Evolutionary conservation across 2,113 vertebrate species (phyloP), one percentile per base, ranked within the genome.

Genomic region (Eidolon helvum): DNA sequence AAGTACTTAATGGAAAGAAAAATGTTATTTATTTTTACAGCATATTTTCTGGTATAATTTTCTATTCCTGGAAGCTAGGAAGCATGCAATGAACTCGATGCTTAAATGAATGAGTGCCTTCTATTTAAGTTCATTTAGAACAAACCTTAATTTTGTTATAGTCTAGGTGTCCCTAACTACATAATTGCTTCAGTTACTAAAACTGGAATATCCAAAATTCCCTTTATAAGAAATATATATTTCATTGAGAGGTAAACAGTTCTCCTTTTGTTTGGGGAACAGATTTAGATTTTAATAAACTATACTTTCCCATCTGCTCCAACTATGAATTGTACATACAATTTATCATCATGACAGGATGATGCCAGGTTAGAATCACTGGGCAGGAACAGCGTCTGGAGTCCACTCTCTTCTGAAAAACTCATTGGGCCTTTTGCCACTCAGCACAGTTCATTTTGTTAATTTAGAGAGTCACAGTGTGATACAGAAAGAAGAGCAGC

Each of bases 261-360:
- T 45, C 0, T 92, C n/a, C 68, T 55, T 97, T 69, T 75, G 63
- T 57, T 95, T 55, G 16, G 65, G 45, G 89, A 85, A 84, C 86
- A 22, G 33, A 94, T 92, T 97, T 97, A 7, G 48, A 79, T 78
- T 68, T 92, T 53, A 97, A 90, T 92, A 98, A 77, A 35, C 33
- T 77, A 48, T 7, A 43, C 9, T 6, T 10, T 97, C 86, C 97
- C 35, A 96, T 93, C 89, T 97, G 55, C 40, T 83, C n/a, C 48
- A 61, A 68, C 26, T 35, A 45, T 8, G 3, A 88, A 86, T 71
- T 82, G 14, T 5, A 43, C 22, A 7, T 79, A 28, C 35, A 83
- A 84, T 96, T 96, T 94, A 82, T 84, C 92, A 74, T 71, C 50
- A 26, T 97, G 98, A 93, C 95, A 95, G 66, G 30, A 43, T 2